phyloP scores from a whole-genome alignment of 2,888 invertebrate genomes.

The Ommatoiulus sabulosus region DNA sequence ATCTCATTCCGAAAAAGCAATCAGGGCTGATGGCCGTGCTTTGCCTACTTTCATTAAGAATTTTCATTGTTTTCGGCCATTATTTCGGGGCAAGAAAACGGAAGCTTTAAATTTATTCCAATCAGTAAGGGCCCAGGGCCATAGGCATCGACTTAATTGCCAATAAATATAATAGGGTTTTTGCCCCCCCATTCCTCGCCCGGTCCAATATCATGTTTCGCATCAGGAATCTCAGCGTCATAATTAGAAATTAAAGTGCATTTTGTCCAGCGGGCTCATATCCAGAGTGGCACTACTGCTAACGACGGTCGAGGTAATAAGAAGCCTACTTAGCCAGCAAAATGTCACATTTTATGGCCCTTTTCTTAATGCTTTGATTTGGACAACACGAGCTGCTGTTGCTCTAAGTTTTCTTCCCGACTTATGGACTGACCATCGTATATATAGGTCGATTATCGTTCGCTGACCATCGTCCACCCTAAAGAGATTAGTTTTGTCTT shows the following conservation, averaged over 20 bases:
- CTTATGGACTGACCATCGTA: constrained; percentile 24
- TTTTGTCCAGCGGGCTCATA: constrained; percentile 31
- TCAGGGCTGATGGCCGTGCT: neutral
- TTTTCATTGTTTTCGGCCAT: constrained; percentile 46
- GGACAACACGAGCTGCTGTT: constrained; percentile 52
- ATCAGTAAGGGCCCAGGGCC: neutral
- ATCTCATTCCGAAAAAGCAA: constrained; percentile 39
- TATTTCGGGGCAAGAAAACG: neutral
- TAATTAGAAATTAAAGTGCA: constrained; percentile 45
- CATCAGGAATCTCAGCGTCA: constrained; percentile 24
- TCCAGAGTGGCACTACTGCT: constrained; percentile 45
- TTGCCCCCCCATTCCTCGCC: neutral
- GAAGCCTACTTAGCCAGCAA: constrained; percentile 52
- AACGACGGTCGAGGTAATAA: constrained; percentile 28
- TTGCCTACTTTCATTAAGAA: constrained; percentile 47
- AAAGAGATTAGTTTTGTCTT: constrained; percentile 57
- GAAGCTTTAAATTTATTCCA: constrained; percentile 46
- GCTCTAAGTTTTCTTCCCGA: constrained; percentile 26
- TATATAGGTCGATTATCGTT: constrained; percentile 30
- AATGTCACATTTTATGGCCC: constrained; percentile 53
- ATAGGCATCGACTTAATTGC: constrained; percentile 11
- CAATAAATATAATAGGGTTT: constrained; percentile 47
- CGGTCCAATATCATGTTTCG: constrained; percentile 26
- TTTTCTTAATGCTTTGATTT: constrained; percentile 52
- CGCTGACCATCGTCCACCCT: constrained; percentile 50